phyloP scores from a whole-genome alignment of 2,797 vertebrate genomes.

The Phrynocephalus vlangalii region DNA sequence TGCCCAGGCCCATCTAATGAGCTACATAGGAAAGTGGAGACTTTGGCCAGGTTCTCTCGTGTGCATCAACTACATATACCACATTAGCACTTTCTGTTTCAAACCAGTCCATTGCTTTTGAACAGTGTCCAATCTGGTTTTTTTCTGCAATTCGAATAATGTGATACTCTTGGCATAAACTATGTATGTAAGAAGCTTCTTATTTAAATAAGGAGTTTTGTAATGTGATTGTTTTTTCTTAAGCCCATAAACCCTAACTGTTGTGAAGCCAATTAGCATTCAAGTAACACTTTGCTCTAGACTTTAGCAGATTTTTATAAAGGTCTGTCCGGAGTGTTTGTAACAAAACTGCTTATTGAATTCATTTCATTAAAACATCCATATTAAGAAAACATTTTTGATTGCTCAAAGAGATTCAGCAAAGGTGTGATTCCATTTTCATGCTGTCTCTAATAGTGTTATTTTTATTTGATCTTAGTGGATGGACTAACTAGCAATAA shows the following conservation, averaged over 20 bases:
- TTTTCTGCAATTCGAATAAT: background rate
- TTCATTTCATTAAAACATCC: conserved; percentile 16
- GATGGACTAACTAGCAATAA: background rate
- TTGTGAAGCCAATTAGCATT: background rate
- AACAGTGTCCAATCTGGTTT: too few relatives aligned
- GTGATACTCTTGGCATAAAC: background rate
- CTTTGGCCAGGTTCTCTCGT: background rate
- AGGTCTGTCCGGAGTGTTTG: background rate
- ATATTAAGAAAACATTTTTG: too few relatives aligned
- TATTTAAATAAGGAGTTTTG: background rate
- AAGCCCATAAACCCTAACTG: too few relatives aligned
- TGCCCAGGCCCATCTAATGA: background rate
- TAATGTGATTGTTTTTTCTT: background rate
- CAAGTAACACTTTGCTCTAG: background rate
- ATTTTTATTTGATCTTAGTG: conserved; percentile 11
- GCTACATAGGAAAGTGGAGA: background rate
- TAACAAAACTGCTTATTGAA: background rate
- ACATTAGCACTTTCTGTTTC: background rate
- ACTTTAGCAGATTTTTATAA: background rate
- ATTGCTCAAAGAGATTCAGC: background rate
- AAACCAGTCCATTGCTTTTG: background rate
- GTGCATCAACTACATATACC: background rate
- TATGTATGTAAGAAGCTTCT: background rate
- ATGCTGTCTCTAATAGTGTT: background rate
- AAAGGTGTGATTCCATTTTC: conserved; percentile 11